Conservation (phyloP, 2,888 invertebrate species). For the Lamproptera curius region DNA sequence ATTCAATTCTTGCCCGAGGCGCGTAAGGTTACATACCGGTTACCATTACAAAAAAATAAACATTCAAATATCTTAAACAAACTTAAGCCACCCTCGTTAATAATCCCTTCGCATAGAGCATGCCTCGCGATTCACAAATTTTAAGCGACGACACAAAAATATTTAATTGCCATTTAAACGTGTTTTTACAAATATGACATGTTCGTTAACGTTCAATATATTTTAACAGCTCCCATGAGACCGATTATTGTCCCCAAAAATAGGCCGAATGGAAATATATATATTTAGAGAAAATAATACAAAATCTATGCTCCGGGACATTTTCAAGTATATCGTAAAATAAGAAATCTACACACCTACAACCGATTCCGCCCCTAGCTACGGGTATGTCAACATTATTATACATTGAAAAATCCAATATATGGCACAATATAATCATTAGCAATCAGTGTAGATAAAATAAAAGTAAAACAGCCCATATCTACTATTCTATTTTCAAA, state of each 20-base stretch:
- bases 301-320: slow-evolving; percentile 46
- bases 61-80: slow-evolving; percentile 54
- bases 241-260: slow-evolving; percentile 18
- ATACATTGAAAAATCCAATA: slow-evolving; percentile 40
- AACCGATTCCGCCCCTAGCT: slow-evolving; percentile 47
- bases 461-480: slow-evolving; percentile 65
- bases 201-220: too few relatives aligned
- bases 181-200: too few relatives aligned
- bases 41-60: slow-evolving; percentile 49
- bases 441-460: slow-evolving; percentile 45
- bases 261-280: slow-evolving; percentile 13
- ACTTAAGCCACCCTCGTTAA: slow-evolving; percentile 41
- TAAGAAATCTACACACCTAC: slow-evolving; percentile 39
- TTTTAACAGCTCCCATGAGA: too few relatives aligned
- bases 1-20: slow-evolving; percentile 33
- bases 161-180: too few relatives aligned
- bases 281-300: slow-evolving; percentile 2
- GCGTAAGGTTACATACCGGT: slow-evolving; percentile 39
- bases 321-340: slow-evolving; percentile 27
- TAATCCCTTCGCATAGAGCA: slow-evolving; percentile 46
- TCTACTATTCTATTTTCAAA: slow-evolving; percentile 55
- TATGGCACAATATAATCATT: slow-evolving; percentile 49
- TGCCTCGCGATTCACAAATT: not conserved
- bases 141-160: not conserved
- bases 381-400: slow-evolving; percentile 43